Conservation (phyloP, 2,797 vertebrate genomes). For the Coregonus ussuriensis region DNA sequence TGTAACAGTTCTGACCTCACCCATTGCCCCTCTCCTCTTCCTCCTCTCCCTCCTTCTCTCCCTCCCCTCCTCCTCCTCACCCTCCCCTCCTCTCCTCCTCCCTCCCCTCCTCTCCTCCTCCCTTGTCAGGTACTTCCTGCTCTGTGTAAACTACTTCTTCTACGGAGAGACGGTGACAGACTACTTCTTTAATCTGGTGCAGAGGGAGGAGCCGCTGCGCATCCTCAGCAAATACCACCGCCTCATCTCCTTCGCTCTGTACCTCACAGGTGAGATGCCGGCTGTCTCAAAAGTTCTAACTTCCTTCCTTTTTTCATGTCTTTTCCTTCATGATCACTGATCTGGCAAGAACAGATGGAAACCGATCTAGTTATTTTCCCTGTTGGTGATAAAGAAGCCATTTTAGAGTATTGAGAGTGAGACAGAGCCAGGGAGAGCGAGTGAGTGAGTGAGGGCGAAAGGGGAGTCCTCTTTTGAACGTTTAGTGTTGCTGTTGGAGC, state of each 20-base stretch:
- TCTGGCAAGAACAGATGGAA: background rate
- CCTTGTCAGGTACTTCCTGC: constrained; percentile 89
- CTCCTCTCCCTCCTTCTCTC: constrained; percentile 2
- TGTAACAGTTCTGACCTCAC: background rate
- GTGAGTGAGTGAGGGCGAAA: background rate
- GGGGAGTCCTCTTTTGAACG: background rate
- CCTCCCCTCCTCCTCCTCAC: too few relatives aligned
- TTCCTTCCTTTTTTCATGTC: background rate
- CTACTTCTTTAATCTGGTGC: constrained; percentile 96
- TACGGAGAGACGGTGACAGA: constrained; percentile 97
- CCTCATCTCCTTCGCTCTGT: constrained; percentile 96
- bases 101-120: too few relatives aligned
- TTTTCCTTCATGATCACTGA: background rate
- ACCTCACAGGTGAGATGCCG: constrained; percentile 83
- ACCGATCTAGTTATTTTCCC: background rate
- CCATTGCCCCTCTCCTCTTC: background rate
- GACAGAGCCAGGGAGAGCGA: too few relatives aligned
- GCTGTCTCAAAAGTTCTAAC: background rate
- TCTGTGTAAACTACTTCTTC: constrained; percentile 99
- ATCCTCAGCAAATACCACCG: constrained; percentile 99
- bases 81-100: too few relatives aligned
- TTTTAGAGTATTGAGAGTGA: background rate
- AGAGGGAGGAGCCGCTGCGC: constrained; percentile 92
- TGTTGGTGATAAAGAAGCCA: background rate
- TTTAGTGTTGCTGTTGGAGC: background rate